Conservation (phyloP, 2,113 vertebrate genomes). For the Cyrtonyx montezumae region DNA sequence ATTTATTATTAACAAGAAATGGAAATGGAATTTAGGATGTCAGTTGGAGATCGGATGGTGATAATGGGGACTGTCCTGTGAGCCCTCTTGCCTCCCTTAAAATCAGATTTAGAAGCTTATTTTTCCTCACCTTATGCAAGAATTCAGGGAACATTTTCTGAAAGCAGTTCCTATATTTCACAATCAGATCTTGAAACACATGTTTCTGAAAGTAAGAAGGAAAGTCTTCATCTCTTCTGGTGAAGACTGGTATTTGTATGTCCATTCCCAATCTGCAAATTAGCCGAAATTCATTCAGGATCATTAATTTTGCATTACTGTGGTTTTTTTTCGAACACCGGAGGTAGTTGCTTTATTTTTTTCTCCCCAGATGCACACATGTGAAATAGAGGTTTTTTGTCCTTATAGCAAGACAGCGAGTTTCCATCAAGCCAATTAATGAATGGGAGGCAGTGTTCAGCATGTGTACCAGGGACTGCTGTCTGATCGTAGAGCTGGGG, state of each 20-base stretch:
- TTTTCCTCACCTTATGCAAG: not conserved
- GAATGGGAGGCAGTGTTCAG: constrained; percentile 25
- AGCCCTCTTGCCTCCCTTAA: not conserved
- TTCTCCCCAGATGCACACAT: not conserved
- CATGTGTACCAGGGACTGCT: constrained; percentile 28
- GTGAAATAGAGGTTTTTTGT: constrained; percentile 4
- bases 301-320: not conserved
- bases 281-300: not conserved
- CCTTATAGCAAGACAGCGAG: not conserved
- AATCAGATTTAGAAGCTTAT: not conserved
- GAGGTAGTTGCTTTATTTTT: not conserved
- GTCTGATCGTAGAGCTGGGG: constrained; percentile 46
- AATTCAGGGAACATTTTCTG: not conserved
- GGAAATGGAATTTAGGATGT: not conserved
- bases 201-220: not conserved
- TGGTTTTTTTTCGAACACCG: not conserved
- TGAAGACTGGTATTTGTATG: not conserved
- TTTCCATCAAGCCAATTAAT: constrained; percentile 67
- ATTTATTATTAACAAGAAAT: not conserved
- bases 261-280: not conserved
- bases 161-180: not conserved
- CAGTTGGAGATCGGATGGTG: not conserved
- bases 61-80: not conserved
- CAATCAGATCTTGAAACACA: not conserved
- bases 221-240: not conserved